Evolutionary conservation across 2,797 vertebrate species (phyloP).

Genomic region (Brachymystax lenok): DNA sequence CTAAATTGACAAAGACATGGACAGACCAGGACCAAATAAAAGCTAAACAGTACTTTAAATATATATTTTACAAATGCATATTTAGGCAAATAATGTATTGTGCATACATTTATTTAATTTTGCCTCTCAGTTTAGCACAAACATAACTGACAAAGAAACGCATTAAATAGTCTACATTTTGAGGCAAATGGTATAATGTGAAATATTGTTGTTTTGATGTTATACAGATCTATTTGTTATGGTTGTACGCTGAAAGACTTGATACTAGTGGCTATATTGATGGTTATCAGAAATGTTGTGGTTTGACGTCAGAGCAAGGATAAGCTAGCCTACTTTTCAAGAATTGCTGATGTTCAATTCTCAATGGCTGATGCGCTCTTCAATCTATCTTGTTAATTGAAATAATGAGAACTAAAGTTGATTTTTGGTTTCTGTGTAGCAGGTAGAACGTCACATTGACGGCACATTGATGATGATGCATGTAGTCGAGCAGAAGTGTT

Average conservation of each 20-base stretch:
- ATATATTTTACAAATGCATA: neutral
- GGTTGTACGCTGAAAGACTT: slow-evolving; percentile 62
- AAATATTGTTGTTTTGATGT: slow-evolving; percentile 74
- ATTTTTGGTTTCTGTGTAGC: no score
- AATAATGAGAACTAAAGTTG: no score
- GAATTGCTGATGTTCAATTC: no score
- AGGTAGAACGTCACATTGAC: no score
- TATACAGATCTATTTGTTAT: slow-evolving; percentile 64
- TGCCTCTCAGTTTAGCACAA: neutral
- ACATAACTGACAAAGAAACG: neutral
- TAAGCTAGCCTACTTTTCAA: slow-evolving; percentile 19
- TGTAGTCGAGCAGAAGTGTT: neutral
- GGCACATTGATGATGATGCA: no score
- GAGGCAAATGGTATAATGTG: neutral
- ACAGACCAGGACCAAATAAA: neutral
- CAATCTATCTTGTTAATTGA: no score
- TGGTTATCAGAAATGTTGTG: slow-evolving; percentile 70
- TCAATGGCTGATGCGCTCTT: no score
- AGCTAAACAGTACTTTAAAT: neutral
- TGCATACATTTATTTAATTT: neutral
- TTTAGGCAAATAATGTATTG: neutral
- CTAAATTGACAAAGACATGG: neutral
- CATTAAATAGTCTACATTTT: neutral
- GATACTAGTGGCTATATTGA: slow-evolving; percentile 38
- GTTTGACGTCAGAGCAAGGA: slow-evolving; percentile 61